A percentile compares a stretch with the other conserved stretches of the same genome.
Conservation (phyloP, 37 sponge, comb jelly and placozoan genomes). For the Cliona cf. orientalis region DNA sequence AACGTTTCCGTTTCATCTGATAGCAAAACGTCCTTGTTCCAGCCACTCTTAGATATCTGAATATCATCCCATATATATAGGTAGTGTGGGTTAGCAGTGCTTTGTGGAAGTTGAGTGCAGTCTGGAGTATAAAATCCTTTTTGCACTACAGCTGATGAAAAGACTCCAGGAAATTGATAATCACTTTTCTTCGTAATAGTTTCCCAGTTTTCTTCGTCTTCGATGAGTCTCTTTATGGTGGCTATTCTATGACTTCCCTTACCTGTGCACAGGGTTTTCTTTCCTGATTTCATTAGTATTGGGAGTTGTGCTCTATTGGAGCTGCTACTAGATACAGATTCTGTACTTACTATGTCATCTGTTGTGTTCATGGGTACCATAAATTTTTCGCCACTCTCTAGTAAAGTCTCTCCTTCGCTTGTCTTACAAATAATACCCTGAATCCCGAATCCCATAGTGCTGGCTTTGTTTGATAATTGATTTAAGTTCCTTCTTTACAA, state of each 20-base stretch:
- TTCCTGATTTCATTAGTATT: too few relatives aligned
- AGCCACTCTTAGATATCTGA: neutral
- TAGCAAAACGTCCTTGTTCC: neutral
- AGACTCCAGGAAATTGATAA: constrained; percentile 36
- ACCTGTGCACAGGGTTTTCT: neutral
- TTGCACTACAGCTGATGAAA: neutral
- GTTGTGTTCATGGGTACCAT: neutral
- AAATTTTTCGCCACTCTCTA: neutral
- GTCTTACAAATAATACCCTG: neutral
- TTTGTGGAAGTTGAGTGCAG: neutral
- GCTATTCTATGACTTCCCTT: constrained; percentile 18
- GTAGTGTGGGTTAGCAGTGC: neutral
- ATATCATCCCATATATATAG: constrained; percentile 25
- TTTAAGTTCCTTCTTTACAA: neutral
- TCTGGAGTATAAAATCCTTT: neutral
- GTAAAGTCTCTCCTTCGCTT: neutral
- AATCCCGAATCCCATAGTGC: constrained; percentile 3
- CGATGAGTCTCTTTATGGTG: neutral
- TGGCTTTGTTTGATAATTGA: neutral
- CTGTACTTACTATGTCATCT: too few relatives aligned
- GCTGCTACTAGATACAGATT: too few relatives aligned
- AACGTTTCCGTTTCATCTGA: neutral
- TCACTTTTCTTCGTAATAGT: constrained; percentile 6
- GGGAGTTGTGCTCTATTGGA: too few relatives aligned
- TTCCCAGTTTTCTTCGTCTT: constrained; percentile 31